Evolutionary conservation across 2,888 invertebrate species (phyloP), one percentile per base, ranked within the genome.

Genomic region (Quadriops clusia): DNA sequence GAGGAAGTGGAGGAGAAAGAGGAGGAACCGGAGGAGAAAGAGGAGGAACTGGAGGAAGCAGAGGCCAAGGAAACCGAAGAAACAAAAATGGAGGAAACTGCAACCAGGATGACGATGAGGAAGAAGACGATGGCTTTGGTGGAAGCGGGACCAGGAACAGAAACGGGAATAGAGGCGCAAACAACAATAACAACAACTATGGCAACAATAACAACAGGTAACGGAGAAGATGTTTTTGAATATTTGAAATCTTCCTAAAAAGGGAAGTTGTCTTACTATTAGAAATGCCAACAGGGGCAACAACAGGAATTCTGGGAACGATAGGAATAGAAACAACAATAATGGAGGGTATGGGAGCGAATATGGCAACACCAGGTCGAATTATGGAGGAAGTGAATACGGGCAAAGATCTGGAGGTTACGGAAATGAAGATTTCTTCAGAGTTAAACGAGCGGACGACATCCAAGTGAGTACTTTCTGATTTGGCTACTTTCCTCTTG

Each of bases 311-410:
- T 23, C 33, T 23, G 35, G 35, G 15, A 30, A 26, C 24, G 15
- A 28, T 12, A 26, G 20, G n/a, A n/a, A n/a, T n/a, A n/a, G n/a
- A n/a, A n/a, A n/a, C n/a, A n/a, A n/a, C n/a, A 29, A 31, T 27
- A 32, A 17, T 21, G 16, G 38, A 13, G 24, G 30, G 23, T 8
- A 12, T 4, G 17, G 16, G 7, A 29, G 22, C 23, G 20, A 28
- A 6, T 18, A 34, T 27, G 23, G 20, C 6, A 29, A 35, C 11
- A 39, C 36, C 21, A 24, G 36, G 8, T 32, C 37, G 20, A 32
- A 34, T 27, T 32, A 38, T 28, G 30, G 38, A 17, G 9, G 14
- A 21, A 27, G 39, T 25, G 30, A 34, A 17, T 36, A 40, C 17
- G 28, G 34, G 3, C n/a, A 21, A 15, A 20, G 36, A 10, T 15